Percentiles rank a stretch among this genome's conserved stretches.
These are phyloP conservation scores for Lochmaea capreae DNA, from an alignment of 2,888 invertebrate genomes.

Conservation along the genomic window DNA sequence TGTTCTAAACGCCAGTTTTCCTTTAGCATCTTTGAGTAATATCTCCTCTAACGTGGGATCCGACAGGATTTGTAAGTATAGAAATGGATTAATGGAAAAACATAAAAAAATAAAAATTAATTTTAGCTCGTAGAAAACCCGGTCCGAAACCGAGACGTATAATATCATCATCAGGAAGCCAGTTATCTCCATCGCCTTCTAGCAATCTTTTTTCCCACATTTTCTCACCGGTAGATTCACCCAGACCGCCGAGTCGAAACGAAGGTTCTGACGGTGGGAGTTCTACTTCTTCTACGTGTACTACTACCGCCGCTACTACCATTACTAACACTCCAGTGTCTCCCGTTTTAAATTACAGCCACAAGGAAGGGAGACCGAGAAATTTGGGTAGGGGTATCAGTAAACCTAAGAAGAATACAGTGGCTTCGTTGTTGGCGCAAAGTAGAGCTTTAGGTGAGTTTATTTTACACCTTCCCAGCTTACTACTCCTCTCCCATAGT, in stretches of 20 bases:
- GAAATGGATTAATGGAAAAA: too few species aligned
- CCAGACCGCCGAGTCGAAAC: constrained; percentile 69
- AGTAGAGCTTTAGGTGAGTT: constrained; percentile 78
- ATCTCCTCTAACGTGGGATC: constrained; percentile 66
- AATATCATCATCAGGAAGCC: constrained; percentile 66
- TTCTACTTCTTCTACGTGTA: constrained; percentile 58
- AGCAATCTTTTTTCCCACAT: constrained; percentile 69
- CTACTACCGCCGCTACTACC: constrained; percentile 42
- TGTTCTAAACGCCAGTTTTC: constrained; percentile 63
- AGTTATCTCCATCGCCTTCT: constrained; percentile 67
- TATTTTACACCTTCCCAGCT: background rate
- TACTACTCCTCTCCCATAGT: too few species aligned
- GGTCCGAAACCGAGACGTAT: constrained; percentile 76
- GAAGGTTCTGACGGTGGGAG: constrained; percentile 61
- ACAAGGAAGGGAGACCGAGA: constrained; percentile 83
- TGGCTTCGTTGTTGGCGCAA: constrained; percentile 88
- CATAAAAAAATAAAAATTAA: background rate
- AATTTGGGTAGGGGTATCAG: constrained; percentile 89
- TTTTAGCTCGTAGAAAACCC: constrained; percentile 77
- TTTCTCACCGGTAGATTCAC: constrained; percentile 71
- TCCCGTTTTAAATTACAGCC: constrained; percentile 42
- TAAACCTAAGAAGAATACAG: constrained; percentile 93
- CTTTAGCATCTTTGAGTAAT: constrained; percentile 72
- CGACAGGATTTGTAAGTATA: constrained; percentile 69
- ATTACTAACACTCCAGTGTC: constrained; percentile 42